Base-by-base conservation (phyloP, 2,888 invertebrate genomes). In the Cephus runcator region DNA sequence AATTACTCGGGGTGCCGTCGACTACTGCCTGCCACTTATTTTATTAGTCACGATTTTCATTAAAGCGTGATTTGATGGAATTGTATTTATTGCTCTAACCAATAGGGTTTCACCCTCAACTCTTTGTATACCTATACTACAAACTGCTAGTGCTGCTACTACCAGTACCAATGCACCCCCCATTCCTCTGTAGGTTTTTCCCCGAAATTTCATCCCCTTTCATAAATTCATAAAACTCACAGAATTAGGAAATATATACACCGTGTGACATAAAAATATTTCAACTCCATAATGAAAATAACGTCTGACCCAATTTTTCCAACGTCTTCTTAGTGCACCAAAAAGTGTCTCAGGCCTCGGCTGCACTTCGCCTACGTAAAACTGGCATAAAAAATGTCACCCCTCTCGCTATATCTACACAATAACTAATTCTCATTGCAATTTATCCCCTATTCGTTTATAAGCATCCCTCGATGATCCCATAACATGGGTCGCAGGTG, bases 401-500 rank as follows among this genome's bases (percentile, higher is more conserved):
- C 40, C 40, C 15, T 56, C 40, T 23, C 40, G 6, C 40, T 56
- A 56, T 56, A 56, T 56, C 40, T 23, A 56, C 40, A 23, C 23
- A 23, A 56, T 56, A 23, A 56, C 40, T 56, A 56, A 56, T 56
- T 56, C 40, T 56, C 40, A 56, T 56, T 56, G 40, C 40, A 56
- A 56, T 56, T 56, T 56, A 56, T 56, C 40, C 40, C 40, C 40
- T 56, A 56, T 56, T 56, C 40, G 40, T 56, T 56, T 56, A 56
- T 56, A 56, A 56, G 40, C 80, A 79, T 77, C 81, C 79, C 84
- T 78, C 86, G 83, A 87, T 90, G 90, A 90, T 90, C 90, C 90
- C 86, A 87, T 90, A 89, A 85, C 88, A 83, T 76, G 79, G 87
- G 90, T 84, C 90, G 89, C 91, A 90, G 91, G 91, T 91, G 91